Evolutionary conservation across 2,888 invertebrate species (phyloP).

Genomic region (Cheiracanthium punctorium): DNA sequence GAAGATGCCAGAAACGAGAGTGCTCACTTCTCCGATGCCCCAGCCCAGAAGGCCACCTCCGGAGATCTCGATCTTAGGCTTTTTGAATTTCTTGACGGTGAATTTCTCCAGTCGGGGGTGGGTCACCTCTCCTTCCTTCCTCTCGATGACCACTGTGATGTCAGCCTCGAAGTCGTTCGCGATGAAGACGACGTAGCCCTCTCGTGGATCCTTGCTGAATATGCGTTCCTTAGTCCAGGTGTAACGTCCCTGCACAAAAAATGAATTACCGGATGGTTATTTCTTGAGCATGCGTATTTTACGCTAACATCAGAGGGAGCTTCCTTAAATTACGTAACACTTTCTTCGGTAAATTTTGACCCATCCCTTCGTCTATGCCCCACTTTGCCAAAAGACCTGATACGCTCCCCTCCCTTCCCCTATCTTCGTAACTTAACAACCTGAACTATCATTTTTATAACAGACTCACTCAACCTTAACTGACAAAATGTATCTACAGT

Average conservation of each 20-base stretch:
- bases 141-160: conserved; percentile 11
- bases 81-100: conserved; percentile 44
- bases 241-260: conserved; percentile 46
- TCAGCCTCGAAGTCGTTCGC: conserved; percentile 53
- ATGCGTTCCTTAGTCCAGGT: conserved; percentile 28
- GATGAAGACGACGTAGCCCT: conserved; percentile 58
- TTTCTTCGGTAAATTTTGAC: too few species aligned
- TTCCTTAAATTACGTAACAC: too few species aligned
- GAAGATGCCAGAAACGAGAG: conserved; percentile 58
- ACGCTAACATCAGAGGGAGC: too few species aligned
- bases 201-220: not conserved
- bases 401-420: too few species aligned
- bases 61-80: conserved; percentile 43
- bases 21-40: conserved; percentile 52
- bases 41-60: conserved; percentile 52
- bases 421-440: too few species aligned
- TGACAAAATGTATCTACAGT: too few species aligned
- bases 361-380: too few species aligned
- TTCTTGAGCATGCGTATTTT: too few species aligned
- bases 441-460: too few species aligned
- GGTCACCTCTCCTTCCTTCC: not conserved
- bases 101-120: conserved; percentile 36
- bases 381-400: too few species aligned
- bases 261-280: too few species aligned
- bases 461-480: too few species aligned